Evolutionary conservation across 1,140 invertebrate genomes (phyloP).

Genomic region (Drosophila sturtevanti): DNA sequence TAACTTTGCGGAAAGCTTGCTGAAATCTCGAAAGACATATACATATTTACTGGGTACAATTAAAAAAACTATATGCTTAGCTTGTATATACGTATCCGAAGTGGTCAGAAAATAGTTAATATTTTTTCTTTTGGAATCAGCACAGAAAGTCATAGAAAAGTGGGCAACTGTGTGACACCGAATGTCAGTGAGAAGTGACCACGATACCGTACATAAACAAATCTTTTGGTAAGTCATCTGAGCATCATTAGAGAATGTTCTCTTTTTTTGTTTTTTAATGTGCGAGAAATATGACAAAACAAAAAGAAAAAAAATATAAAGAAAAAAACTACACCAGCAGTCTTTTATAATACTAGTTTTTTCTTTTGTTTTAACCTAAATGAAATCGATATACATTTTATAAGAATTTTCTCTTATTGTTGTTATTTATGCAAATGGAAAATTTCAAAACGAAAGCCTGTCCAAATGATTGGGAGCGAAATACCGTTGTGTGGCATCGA

Average conservation of each 20-base stretch:
- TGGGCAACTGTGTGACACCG: conserved; percentile 54
- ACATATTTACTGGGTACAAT: background rate
- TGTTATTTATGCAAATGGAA: conserved; percentile 60
- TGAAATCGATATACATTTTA: conserved; percentile 19
- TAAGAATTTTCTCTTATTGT: conserved; percentile 31
- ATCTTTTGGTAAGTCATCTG: background rate
- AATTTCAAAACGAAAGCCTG: conserved; percentile 67
- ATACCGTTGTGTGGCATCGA: conserved; percentile 57
- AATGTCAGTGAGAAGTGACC: conserved; percentile 17
- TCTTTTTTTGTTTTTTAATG: background rate
- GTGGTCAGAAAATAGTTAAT: conserved; percentile 22
- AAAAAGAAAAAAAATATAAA: background rate
- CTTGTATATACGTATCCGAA: background rate
- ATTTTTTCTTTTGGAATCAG: conserved; percentile 25
- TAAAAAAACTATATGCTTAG: background rate
- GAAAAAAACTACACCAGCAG: background rate
- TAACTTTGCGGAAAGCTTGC: too few relatives aligned
- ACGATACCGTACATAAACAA: conserved; percentile 8
- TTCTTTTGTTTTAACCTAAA: background rate
- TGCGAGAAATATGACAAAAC: background rate
- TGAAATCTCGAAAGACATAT: too few relatives aligned
- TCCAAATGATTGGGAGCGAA: conserved; percentile 66
- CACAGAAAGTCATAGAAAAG: conserved; percentile 41
- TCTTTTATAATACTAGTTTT: background rate
- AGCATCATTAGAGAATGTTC: background rate